These are phyloP conservation scores for Pseudomyrmex concolor DNA, from an alignment of 1,140 invertebrate species.

Conservation along the genomic window DNA sequence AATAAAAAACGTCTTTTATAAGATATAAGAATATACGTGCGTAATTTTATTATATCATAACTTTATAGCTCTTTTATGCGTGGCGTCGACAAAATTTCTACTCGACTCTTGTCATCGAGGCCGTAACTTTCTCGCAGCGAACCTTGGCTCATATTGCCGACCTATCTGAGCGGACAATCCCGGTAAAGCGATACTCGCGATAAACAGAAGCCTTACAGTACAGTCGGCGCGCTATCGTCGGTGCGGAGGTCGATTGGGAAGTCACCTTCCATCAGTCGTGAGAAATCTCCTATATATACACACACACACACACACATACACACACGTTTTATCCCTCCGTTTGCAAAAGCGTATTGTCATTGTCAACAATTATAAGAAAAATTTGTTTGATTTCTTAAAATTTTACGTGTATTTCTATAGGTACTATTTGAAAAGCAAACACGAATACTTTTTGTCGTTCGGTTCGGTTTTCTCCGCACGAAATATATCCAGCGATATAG, in stretches of 20 bases:
- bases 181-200: constrained; percentile 51
- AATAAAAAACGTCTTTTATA: neutral
- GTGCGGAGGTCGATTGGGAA: constrained; percentile 38
- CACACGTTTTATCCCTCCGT: neutral
- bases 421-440: neutral
- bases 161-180: constrained; percentile 49
- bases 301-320: too few species aligned
- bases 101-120: constrained; percentile 34
- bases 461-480: neutral
- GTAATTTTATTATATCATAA: constrained; percentile 26
- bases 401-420: neutral
- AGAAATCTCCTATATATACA: constrained; percentile 38
- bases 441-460: neutral
- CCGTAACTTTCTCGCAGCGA: constrained; percentile 52
- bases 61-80: constrained; percentile 23
- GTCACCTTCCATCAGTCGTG: constrained; percentile 40
- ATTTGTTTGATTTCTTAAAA: neutral
- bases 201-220: constrained; percentile 58
- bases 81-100: constrained; percentile 36
- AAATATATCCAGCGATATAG: too few species aligned
- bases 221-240: constrained; percentile 31
- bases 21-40: neutral
- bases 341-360: constrained; percentile 31
- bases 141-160: constrained; percentile 44
- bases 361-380: neutral